Evolutionary conservation across 2,113 vertebrate species (phyloP), one percentile per base, ranked within the genome.

Genomic region (Cynocephalus volans): DNA sequence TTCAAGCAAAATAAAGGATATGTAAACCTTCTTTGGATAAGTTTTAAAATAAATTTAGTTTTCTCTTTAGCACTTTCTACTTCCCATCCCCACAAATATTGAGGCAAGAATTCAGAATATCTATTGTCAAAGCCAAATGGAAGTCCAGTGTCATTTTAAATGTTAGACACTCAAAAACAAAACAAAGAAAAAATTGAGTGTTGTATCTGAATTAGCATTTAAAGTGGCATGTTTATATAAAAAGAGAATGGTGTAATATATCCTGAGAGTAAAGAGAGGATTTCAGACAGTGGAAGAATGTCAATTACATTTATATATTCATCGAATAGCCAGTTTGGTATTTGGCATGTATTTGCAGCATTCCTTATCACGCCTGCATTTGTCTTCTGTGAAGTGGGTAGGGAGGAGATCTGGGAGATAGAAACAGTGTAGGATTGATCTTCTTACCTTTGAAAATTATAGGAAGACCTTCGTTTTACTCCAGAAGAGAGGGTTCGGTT

Each of bases 121-220:
- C 54, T 81, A 21, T 87, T 90, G 79, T 84, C 5, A 45, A 90
- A 87, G 64, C 92, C 70, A 90, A 89, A 81, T 87, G 81, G 52
- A 96, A 95, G 86, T 89, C 95, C 91, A 82, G 67, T 87, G 91
- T 97, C 83, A 52, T 96, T 91, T 92, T 97, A 96, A 97, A 96
- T 96, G 95, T 88, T 96, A 96, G 95, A 96, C 97, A 93, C 73
- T 56, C 87, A 83, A 93, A 94, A 97, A 96, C 93, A 97, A 97
- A 97, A 97, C 0, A 14, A 90, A 97, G 91, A 93, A 95, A 95
- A 97, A 96, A 95, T 90, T n/a, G 93, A 97, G 64, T 96, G 84
- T 97, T 97, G 82, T 50, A n/a, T 97, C 81, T 69, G 93, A 97
- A 97, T 97, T 98, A 97, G 97, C 98, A 98, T 98, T 98, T 98